Percentiles rank a stretch among this genome's conserved stretches.
Evolutionary conservation across 2,113 vertebrate species (phyloP).

Genomic region (Burhinus oedicnemus): DNA sequence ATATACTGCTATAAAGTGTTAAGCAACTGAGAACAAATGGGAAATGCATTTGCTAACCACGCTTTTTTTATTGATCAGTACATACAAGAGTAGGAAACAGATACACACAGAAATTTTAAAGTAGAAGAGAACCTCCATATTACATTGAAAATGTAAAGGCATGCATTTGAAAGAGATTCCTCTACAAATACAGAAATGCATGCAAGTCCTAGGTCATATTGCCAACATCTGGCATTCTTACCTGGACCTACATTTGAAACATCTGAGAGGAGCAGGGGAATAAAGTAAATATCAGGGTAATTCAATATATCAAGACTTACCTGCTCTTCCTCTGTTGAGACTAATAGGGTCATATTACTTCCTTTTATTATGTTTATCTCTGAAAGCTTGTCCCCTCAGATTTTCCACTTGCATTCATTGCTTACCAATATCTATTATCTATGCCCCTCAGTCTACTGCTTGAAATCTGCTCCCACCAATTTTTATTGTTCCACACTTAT

Average conservation of each 20-base stretch:
- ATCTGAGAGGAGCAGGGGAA: accelerated
- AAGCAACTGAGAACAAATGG: background rate
- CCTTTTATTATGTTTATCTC: background rate
- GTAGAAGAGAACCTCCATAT: background rate
- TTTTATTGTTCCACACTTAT: background rate
- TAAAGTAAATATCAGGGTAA: background rate
- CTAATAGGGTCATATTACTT: background rate
- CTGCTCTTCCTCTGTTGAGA: background rate
- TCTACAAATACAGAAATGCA: background rate
- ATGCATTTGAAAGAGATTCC: background rate
- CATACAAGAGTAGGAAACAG: background rate
- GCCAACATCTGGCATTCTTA: background rate
- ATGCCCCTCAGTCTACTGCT: background rate
- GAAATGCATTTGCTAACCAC: background rate
- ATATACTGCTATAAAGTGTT: background rate
- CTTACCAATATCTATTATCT: background rate
- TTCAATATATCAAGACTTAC: background rate
- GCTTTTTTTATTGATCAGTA: background rate
- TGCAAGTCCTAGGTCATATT: background rate
- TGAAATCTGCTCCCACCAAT: background rate
- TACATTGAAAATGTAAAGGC: background rate
- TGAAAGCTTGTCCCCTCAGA: background rate
- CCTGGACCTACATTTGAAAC: background rate
- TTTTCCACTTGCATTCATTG: background rate
- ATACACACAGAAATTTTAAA: background rate